These are phyloP conservation scores for Ligdia adustata DNA, from an alignment of 2,888 invertebrate species.

Conservation along the genomic window DNA sequence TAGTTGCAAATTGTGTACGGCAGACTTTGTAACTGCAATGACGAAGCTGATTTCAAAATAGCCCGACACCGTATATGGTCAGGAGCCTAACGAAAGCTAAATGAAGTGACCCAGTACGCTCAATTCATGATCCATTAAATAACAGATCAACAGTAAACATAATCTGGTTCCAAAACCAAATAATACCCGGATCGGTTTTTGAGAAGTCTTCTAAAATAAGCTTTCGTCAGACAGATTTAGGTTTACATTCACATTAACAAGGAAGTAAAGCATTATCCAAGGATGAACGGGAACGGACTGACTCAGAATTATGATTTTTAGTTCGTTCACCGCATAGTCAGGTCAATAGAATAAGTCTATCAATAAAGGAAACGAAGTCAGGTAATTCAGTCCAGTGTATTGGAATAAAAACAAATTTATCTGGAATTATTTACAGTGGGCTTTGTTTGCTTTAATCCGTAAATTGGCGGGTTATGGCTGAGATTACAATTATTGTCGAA, in stretches of 20 bases:
- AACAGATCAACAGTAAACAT: slow-evolving; percentile 6
- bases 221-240: slow-evolving; percentile 4
- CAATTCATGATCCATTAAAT: slow-evolving; percentile 1
- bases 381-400: slow-evolving; percentile 21
- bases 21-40: no score
- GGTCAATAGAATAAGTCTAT: slow-evolving; percentile 24
- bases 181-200: slow-evolving; percentile 7
- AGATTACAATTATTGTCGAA: slow-evolving; percentile 23
- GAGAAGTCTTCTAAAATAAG: slow-evolving; percentile 5
- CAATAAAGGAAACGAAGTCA: slow-evolving; percentile 11
- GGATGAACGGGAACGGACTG: slow-evolving; percentile 21
- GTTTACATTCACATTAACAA: slow-evolving; percentile 7
- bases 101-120: neutral
- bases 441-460: slow-evolving; percentile 8
- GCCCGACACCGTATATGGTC: neutral
- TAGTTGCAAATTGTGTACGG: no score
- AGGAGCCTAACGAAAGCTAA: neutral
- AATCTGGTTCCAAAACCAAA: slow-evolving; percentile 11
- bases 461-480: slow-evolving; percentile 10
- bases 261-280: slow-evolving; percentile 22
- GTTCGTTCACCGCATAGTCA: slow-evolving; percentile 23
- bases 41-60: no score
- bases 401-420: slow-evolving; percentile 16
- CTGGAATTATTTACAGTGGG: neutral
- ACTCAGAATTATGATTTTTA: slow-evolving; percentile 15